Base-by-base conservation (phyloP, 2,113 vertebrate genomes). In the Leptobrachium ailaonicum region DNA sequence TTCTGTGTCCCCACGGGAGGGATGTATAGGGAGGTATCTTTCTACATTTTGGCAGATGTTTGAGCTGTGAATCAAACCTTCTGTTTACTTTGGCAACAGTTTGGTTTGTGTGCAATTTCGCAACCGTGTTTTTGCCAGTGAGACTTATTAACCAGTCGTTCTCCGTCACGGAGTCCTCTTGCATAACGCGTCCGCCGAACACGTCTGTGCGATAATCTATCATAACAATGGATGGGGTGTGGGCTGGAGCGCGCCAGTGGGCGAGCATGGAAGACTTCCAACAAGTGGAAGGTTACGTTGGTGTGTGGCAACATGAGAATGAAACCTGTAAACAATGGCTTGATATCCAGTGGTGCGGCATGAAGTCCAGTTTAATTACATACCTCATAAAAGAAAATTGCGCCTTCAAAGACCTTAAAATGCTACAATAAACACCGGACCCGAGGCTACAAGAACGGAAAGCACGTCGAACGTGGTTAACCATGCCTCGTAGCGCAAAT, bases 201-300 rank as follows among this genome's bases (percentile, higher is more conserved):
- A 50, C 8, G 47, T 50, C 47, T 50, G 47, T 50, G 47, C 8
- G 47, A 50, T 5, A 50, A 50, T 50, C 4, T 50, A 50, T 50
- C 47, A 50, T 50, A 50, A 50, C 47, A 50, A 5, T 50, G 47
- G 8, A 50, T 50, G 47, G 8, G 8, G 47, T 8, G 47, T 8
- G 47, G 4, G 47, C 4, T 5, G 47, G 62, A 40, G 14, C 10
- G n/a, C 20, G 62, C 13, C 62, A 60, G 9, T 2, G 62, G 62
- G 62, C n/a, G 32, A 62, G 58, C 13, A 64, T 75, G 73, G 58
- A 66, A 50, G 9, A 45, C 7, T 7, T 45, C 64, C 73, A 75
- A 45, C 12, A 11, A 41, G 4, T 75, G 44, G 4, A 50, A 12
- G 20, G 60, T 41, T 60, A 66, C 60, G 73, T 41, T 47, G 11